Percentiles rank a stretch among this genome's conserved stretches.
These are phyloP conservation scores for Zoroaster sp. DNA, from an alignment of 53 echinoderm and acorn worm species.

Conservation along the genomic window DNA sequence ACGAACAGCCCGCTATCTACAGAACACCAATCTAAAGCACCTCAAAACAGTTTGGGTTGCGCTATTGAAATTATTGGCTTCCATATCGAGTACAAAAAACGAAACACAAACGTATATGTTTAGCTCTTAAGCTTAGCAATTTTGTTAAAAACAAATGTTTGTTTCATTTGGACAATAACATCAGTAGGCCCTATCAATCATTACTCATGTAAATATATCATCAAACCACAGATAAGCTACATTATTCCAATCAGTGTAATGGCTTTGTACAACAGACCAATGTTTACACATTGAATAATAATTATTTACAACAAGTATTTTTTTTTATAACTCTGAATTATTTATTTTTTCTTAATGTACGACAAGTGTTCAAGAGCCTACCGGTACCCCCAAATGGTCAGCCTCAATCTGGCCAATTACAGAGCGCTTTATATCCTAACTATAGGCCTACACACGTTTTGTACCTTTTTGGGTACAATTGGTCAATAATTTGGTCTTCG, in stretches of 20 bases:
- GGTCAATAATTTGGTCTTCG: background rate
- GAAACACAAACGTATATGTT: background rate
- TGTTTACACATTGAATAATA: background rate
- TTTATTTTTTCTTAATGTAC: background rate
- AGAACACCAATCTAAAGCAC: too few relatives aligned
- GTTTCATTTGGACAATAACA: too few relatives aligned
- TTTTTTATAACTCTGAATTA: background rate
- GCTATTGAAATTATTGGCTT: background rate
- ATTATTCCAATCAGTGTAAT: background rate
- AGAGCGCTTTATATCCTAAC: background rate
- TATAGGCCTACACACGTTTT: background rate
- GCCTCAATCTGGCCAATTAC: background rate
- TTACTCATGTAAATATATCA: background rate
- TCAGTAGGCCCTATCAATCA: too few relatives aligned
- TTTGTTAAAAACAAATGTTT: too few relatives aligned
- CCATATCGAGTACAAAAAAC: background rate
- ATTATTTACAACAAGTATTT: background rate
- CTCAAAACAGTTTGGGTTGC: too few relatives aligned
- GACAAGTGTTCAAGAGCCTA: background rate
- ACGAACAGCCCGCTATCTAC: too few relatives aligned
- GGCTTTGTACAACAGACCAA: background rate
- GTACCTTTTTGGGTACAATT: background rate
- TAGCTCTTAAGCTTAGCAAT: background rate
- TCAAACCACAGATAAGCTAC: background rate
- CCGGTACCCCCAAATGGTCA: background rate